Percentiles rank a stretch among this genome's conserved stretches.
phyloP scores from a whole-genome alignment of 2,797 vertebrate genomes.

The Scyliorhinus canicula region DNA sequence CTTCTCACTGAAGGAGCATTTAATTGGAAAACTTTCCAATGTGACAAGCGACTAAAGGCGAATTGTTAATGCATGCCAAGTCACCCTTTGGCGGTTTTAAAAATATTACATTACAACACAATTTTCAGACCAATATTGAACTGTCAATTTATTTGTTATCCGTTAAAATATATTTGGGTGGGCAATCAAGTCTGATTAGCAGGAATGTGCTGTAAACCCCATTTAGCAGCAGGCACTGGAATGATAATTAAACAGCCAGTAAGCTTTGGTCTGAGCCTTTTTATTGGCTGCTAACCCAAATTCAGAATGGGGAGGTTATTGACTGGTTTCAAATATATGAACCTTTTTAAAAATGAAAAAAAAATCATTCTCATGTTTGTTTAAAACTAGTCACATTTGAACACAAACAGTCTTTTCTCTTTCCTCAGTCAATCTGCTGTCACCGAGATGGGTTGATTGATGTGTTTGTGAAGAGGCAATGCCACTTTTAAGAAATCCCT shows the following conservation, averaged over 20 bases:
- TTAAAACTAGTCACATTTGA: no score
- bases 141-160: not conserved
- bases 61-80: not conserved
- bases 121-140: not conserved
- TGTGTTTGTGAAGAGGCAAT: no score
- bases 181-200: not conserved
- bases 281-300: not conserved
- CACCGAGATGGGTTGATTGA: not conserved
- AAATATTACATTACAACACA: not conserved
- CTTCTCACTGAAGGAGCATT: not conserved
- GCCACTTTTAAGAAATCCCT: slow-evolving; percentile 1
- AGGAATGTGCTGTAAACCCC: not conserved
- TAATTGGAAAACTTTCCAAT: not conserved
- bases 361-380: not conserved
- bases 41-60: not conserved
- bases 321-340: not conserved
- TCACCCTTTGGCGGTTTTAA: not conserved
- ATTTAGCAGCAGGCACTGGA: not conserved
- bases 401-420: not conserved
- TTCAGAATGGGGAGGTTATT: not conserved
- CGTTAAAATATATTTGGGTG: not conserved
- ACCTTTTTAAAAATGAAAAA: no score
- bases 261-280: not conserved
- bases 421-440: not conserved
- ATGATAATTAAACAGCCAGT: not conserved